phyloP scores from a whole-genome alignment of 37 sponge, comb jelly and placozoan species.

The Oopsacas minuta region DNA sequence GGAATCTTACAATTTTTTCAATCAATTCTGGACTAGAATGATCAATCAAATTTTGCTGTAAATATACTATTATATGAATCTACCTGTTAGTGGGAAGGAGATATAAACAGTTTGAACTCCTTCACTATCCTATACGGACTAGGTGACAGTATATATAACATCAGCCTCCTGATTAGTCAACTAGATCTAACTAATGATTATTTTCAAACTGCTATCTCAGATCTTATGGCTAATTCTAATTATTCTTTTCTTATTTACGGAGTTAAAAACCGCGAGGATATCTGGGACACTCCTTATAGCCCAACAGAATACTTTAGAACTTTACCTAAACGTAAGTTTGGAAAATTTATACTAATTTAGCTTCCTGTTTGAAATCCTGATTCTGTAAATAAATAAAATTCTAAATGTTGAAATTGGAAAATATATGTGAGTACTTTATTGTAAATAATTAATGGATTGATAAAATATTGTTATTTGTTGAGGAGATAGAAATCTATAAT shows the following conservation, averaged over 20 bases:
- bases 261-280: background rate
- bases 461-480: no score
- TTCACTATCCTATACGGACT: background rate
- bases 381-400: no score
- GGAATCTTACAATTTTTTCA: no score
- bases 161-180: background rate
- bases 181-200: background rate
- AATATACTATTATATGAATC: no score
- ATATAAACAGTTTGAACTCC: background rate
- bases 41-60: no score
- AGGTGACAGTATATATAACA: background rate
- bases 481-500: no score
- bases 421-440: no score
- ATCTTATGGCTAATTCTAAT: background rate
- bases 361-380: no score
- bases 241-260: background rate
- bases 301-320: background rate
- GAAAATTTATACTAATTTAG: no score
- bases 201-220: background rate
- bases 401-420: no score
- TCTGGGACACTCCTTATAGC: background rate
- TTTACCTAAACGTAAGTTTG: background rate
- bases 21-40: no score
- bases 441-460: no score
- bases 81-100: conserved; percentile 12